These are phyloP conservation scores for Geococcyx californianus DNA, from an alignment of 2,113 vertebrate species.

Conservation along the genomic window DNA sequence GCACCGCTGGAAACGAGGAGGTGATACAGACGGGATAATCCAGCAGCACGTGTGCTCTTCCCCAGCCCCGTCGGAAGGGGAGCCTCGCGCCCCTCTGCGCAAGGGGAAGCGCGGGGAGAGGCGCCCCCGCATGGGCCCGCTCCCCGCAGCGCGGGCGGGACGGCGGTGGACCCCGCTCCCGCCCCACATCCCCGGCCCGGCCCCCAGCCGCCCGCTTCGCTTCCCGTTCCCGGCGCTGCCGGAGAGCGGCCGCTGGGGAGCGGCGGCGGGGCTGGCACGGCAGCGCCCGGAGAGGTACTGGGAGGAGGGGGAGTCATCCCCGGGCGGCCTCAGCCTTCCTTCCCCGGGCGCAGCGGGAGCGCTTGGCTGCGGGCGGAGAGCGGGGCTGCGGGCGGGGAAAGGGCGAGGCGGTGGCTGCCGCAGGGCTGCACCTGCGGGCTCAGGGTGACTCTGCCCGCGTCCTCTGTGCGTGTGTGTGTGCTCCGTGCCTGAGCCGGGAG, in stretches of 20 bases:
- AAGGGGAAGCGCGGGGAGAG: too few species aligned
- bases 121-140: neutral
- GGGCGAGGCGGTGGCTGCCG: neutral
- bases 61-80: rapidly evolving
- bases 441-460: neutral
- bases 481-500: too few species aligned
- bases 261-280: neutral
- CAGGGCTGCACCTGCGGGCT: neutral
- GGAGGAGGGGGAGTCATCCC: neutral
- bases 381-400: neutral
- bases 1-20: rapidly evolving
- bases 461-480: neutral
- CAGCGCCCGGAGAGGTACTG: neutral
- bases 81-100: rapidly evolving
- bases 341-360: neutral
- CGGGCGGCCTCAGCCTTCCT: neutral
- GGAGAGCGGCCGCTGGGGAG: neutral
- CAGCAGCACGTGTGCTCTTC: rapidly evolving
- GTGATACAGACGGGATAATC: rapidly evolving
- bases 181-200: neutral
- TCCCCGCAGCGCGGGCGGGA: neutral
- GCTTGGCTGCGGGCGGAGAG: neutral
- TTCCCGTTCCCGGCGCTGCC: too few species aligned
- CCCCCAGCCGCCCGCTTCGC: neutral
- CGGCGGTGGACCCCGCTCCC: neutral